These are phyloP conservation scores for Acronicta psi DNA, from an alignment of 2,888 invertebrate species.

Conservation along the genomic window DNA sequence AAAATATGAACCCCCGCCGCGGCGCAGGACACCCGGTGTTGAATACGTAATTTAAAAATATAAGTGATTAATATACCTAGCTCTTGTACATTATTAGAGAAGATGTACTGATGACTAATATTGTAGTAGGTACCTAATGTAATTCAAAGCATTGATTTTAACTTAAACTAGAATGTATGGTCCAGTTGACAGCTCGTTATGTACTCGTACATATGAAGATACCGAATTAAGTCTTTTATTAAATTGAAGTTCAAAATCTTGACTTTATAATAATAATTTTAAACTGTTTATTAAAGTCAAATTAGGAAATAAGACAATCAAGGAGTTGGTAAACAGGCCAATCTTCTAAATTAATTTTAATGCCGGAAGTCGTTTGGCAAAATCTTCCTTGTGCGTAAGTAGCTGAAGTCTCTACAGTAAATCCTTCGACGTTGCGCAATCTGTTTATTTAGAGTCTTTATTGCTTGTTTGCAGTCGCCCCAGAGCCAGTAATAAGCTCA, in stretches of 20 bases:
- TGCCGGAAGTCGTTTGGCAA: conserved; percentile 65
- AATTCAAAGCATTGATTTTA: conserved; percentile 12
- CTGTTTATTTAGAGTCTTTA: conserved; percentile 67
- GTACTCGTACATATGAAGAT: too few species aligned
- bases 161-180: too few species aligned
- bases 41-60: conserved; percentile 74
- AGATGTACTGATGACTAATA: conserved; percentile 43
- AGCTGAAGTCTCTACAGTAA: conserved; percentile 34
- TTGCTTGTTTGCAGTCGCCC: conserved; percentile 86
- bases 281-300: conserved; percentile 37
- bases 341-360: conserved; percentile 55
- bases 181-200: too few species aligned
- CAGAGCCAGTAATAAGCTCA: conserved; percentile 86
- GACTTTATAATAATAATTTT: not conserved
- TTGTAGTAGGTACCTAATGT: conserved; percentile 17
- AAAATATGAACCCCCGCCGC: conserved; percentile 55
- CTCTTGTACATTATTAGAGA: conserved; percentile 41
- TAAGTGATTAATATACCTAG: conserved; percentile 53
- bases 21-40: conserved; percentile 60
- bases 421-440: conserved; percentile 27
- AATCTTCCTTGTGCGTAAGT: conserved; percentile 57
- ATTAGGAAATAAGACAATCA: conserved; percentile 52
- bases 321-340: conserved; percentile 55
- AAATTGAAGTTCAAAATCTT: conserved; percentile 3
- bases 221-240: not conserved